Evolutionary conservation across 2,888 invertebrate species (phyloP), one percentile per base, ranked within the genome.

Genomic region (Serripes groenlandicus): DNA sequence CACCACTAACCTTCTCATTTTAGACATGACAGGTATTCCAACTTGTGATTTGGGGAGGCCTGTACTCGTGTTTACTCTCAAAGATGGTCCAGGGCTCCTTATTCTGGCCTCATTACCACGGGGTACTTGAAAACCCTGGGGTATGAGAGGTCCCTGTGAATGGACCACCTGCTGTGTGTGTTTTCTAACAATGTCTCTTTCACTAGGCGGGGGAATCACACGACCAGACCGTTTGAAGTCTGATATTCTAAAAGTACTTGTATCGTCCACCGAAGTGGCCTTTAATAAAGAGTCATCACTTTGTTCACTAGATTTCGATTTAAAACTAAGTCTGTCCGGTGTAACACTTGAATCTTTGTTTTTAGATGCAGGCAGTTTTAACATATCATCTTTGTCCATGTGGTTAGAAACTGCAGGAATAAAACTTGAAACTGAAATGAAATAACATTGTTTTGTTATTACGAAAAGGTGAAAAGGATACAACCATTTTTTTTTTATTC

Each of bases 111-210:
- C 66, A 66, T 66, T 66, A 26, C 21, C 23, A 4, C 37, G 37
- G 26, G 66, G 23, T 26, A 37, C 66, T 26, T 66, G 66, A 42
- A 42, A 75, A 26, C 30, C 81, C 78, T 34, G 81, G 30, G 23
- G 81, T 71, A 68, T 70, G 77, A 52, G 77, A 54, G 32, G 76
- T 62, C 34, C 62, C 58, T n/a, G 74, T 74, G 52, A 60, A 60
- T 56, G 56, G 23, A 56, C 56, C 58, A 56, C 71, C 26, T 54
- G 54, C 32, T 71, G 71, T 11, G 71, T 54, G n/a, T 71, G 71
- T 71, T 71, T 71, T 56, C 86, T 69, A 1, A 86, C 86, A 78
- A 86, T 81, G 70, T 86, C 86, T 71, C 86, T 69, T 62, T 86
- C 71, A 71, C 58, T 83, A 9, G 86, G 86, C 3, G 86, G 86